phyloP scores from a whole-genome alignment of 2,888 invertebrate genomes.

The Sarcophaga caerulescens region DNA sequence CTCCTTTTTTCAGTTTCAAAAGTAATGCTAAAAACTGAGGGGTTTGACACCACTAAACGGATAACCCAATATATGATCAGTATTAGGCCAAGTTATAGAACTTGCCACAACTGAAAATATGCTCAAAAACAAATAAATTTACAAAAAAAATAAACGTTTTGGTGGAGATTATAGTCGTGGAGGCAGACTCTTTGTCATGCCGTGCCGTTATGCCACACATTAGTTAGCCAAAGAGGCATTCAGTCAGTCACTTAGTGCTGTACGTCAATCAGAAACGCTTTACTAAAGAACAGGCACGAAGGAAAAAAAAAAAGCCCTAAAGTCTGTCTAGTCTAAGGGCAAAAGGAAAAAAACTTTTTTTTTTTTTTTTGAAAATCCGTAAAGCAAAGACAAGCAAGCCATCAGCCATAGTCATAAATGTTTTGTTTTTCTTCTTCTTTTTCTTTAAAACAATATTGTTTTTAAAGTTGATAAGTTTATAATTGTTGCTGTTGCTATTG shows the following conservation, averaged over 20 bases:
- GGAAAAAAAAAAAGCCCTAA: neutral
- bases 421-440: slow-evolving; percentile 18
- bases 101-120: neutral
- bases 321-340: slow-evolving; percentile 40
- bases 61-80: too few species aligned
- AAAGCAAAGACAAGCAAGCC: neutral
- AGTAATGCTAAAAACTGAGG: slow-evolving; percentile 4
- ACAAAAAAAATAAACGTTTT: slow-evolving; percentile 28
- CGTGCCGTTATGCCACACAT: neutral
- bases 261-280: neutral
- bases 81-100: too few species aligned
- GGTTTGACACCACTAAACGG: too few species aligned
- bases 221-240: neutral
- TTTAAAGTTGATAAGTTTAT: slow-evolving; percentile 9
- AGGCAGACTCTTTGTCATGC: neutral
- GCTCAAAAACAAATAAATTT: neutral
- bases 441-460: slow-evolving; percentile 25
- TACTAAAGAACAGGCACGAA: neutral
- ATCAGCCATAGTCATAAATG: neutral
- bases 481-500: slow-evolving; percentile 13
- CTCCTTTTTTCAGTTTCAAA: neutral
- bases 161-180: slow-evolving; percentile 16
- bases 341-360: neutral
- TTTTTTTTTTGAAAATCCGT: neutral
- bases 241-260: slow-evolving; percentile 9